phyloP scores from a whole-genome alignment of 2,888 invertebrate genomes.

The Unio pictorum region DNA sequence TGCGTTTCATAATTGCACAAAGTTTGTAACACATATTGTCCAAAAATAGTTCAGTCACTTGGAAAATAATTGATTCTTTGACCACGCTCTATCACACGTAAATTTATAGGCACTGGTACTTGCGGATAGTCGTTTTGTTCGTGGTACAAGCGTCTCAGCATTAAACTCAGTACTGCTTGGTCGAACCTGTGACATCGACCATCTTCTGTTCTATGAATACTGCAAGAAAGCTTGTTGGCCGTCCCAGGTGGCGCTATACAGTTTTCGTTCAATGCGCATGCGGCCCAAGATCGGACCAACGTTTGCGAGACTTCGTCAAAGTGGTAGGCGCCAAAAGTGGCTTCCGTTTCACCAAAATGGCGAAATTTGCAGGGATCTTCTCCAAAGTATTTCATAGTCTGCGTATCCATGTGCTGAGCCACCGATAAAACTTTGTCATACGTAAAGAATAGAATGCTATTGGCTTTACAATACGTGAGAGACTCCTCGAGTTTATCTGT shows the following conservation, averaged over 20 bases:
- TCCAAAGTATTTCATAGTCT: constrained; percentile 19
- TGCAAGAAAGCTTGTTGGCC: constrained; percentile 11
- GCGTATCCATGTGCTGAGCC: constrained; percentile 20
- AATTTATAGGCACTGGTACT: constrained; percentile 20
- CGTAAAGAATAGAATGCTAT: constrained; percentile 27
- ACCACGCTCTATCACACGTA: constrained; percentile 25
- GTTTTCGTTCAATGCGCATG: constrained; percentile 23
- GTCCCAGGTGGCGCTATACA: constrained; percentile 27
- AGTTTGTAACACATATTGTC: too few species aligned
- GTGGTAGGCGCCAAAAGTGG: constrained; percentile 30
- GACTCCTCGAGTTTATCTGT: constrained; percentile 19
- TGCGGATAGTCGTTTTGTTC: constrained; percentile 30
- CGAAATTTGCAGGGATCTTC: constrained; percentile 34
- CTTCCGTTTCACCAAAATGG: constrained; percentile 32
- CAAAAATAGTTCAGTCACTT: neutral
- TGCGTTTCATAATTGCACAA: too few species aligned
- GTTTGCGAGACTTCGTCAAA: constrained; percentile 23
- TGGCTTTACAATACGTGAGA: constrained; percentile 15
- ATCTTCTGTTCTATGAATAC: constrained; percentile 4
- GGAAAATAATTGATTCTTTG: constrained; percentile 21
- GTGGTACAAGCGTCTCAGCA: constrained; percentile 31
- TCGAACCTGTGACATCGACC: constrained; percentile 40
- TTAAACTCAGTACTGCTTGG: constrained; percentile 34
- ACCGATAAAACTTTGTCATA: constrained; percentile 19
- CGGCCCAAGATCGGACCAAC: constrained; percentile 26